Evolutionary conservation across 2,113 vertebrate genomes (phyloP).

Genomic region (Columba janthina): DNA sequence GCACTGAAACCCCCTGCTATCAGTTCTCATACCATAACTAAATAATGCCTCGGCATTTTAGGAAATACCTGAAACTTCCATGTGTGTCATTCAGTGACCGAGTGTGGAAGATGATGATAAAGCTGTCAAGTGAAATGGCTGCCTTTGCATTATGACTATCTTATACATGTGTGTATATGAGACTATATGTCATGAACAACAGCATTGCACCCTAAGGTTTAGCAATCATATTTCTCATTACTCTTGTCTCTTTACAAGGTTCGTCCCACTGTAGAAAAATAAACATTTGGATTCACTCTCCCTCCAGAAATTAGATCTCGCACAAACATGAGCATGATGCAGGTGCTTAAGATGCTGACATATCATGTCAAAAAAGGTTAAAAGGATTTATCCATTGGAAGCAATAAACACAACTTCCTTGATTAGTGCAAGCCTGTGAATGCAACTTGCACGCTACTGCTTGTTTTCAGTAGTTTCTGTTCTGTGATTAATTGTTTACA

Average conservation of each 20-base stretch:
- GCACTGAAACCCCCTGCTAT: not conserved
- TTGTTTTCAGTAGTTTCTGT: constrained; percentile 6
- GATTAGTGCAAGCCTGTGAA: not conserved
- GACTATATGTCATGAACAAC: not conserved
- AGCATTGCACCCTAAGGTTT: not conserved
- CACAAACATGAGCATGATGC: not conserved
- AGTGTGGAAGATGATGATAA: not conserved
- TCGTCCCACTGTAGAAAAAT: not conserved
- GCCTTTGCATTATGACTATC: not conserved
- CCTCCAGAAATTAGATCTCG: not conserved
- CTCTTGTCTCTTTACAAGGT: not conserved
- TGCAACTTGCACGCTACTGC: not conserved
- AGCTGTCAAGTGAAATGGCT: not conserved
- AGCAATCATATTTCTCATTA: not conserved
- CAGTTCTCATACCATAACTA: not conserved
- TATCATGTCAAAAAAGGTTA: not conserved
- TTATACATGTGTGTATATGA: not conserved
- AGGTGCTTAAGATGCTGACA: not conserved
- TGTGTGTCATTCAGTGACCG: not conserved
- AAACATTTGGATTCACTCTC: not conserved
- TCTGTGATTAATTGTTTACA: constrained; percentile 64
- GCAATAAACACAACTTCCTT: constrained; percentile 6
- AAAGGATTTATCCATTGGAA: not conserved
- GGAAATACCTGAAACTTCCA: not conserved
- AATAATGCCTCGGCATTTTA: not conserved